Evolutionary conservation across 2,113 vertebrate genomes (phyloP), one percentile per base, ranked within the genome.

Genomic region (Andinoacara biseriatus): DNA sequence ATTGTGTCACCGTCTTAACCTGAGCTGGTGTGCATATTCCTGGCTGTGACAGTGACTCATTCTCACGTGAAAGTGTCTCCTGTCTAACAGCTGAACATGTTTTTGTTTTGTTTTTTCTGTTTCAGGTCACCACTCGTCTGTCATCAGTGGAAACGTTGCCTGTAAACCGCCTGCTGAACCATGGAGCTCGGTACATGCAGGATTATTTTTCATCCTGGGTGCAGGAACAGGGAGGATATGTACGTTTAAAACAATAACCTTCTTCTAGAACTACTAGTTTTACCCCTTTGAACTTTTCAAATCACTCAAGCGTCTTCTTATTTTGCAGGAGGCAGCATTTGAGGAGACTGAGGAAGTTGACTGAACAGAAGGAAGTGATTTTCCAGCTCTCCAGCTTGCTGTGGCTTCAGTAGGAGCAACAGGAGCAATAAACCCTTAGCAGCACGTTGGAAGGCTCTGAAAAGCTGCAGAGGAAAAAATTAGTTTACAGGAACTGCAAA

Each of bases 101-200:
- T 3, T 29, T 31, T 31, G 29, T 33, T 33, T 76, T 57, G 46
- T 49, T 0, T 43, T 0, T 62, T 52, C 5, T 2, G 18, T 15
- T 1, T 15, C 90, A 94, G 94, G 86, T 93, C 80, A 95, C 90
- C 2, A 95, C 84, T 69, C 96, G 95, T 46, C 95, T 99, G 72
- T 95, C 94, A 0, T 84, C 92, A 0, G 3, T 96, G 0, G 92
- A 96, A 83, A 94, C 82, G 14, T 94, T 96, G 74, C 96, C 97
- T 2, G 95, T 94, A 95, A 96, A 89, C 87, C 76, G 79, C 18
- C 85, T 96, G 76, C 86, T 97, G 38, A 93, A 94, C 40, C 96
- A 96, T 3, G 97, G 97, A 5, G 90, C 90, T n/a, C 94, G 86
- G 82, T 99, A 97, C 77, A 94, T 99, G 13, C 93, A 93, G 76